These are phyloP conservation scores for Sclerodermus sp. DNA, from an alignment of 2,888 invertebrate genomes.

Conservation along the genomic window DNA sequence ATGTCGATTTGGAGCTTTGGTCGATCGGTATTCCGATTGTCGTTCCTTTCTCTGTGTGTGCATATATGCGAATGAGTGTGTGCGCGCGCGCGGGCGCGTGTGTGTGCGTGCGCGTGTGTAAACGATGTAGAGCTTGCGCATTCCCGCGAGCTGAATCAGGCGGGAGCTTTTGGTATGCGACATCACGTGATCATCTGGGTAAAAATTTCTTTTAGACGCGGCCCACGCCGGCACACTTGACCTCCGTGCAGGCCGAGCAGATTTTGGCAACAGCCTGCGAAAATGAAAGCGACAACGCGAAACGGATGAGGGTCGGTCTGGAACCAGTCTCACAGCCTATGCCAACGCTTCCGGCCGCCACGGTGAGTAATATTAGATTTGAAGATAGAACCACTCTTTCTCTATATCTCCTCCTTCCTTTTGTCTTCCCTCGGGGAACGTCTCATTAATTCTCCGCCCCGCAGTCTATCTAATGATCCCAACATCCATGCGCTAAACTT, in stretches of 20 bases:
- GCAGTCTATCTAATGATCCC: no score
- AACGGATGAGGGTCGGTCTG: conserved; percentile 92
- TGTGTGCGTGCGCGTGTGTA: no score
- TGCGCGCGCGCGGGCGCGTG: no score
- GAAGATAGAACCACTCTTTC: background rate
- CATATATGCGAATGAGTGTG: no score
- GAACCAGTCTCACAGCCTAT: conserved; percentile 93
- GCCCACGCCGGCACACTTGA: conserved; percentile 94
- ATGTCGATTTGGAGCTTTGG: no score
- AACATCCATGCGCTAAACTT: no score
- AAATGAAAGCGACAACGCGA: conserved; percentile 96
- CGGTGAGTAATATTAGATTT: conserved; percentile 55
- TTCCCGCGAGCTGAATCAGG: conserved; percentile 16
- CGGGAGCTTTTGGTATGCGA: conserved; percentile 19
- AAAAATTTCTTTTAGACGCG: conserved; percentile 67
- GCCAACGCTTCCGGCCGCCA: conserved; percentile 72
- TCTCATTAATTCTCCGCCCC: no score
- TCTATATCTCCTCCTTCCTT: background rate
- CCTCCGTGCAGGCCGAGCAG: conserved; percentile 95
- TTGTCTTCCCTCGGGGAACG: background rate
- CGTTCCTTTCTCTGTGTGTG: no score
- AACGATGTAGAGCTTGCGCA: no score
- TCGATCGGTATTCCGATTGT: no score
- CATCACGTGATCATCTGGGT: conserved; percentile 18
- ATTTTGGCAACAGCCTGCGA: conserved; percentile 95